Conservation (phyloP, 2,113 vertebrate genomes). For the Tragelaphus scriptus region DNA sequence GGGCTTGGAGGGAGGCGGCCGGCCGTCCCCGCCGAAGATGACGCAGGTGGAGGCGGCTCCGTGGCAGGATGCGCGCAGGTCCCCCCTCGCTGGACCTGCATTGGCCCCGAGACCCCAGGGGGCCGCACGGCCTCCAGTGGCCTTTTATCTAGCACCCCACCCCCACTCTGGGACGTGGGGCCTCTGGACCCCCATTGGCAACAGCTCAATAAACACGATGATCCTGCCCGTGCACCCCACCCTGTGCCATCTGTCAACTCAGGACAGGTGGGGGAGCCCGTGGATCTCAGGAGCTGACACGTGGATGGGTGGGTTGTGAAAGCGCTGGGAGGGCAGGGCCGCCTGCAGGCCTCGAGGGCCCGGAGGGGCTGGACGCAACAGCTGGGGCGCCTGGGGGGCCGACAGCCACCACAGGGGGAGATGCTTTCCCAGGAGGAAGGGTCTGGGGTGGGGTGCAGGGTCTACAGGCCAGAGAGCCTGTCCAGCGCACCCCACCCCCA, state of each 20-base stretch:
- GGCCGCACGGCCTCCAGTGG: fast-evolving
- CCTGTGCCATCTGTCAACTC: fast-evolving
- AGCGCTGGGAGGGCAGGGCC: background rate
- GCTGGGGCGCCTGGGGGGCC: background rate
- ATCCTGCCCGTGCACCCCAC: fast-evolving
- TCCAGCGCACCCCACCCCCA: background rate
- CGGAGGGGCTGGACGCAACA: fast-evolving
- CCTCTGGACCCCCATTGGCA: fast-evolving
- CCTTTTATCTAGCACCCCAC: background rate
- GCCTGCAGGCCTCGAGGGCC: background rate
- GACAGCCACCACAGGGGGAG: too few species aligned
- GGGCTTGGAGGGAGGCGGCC: background rate
- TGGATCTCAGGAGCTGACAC: fast-evolving
- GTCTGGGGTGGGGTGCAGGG: background rate
- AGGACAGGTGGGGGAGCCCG: too few species aligned
- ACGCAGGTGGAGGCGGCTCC: background rate
- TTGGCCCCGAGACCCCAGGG: background rate
- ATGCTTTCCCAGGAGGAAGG: background rate
- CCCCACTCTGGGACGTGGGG: fast-evolving
- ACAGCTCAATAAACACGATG: fast-evolving
- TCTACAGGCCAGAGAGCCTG: background rate
- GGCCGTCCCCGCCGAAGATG: background rate
- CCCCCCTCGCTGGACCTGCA: too few species aligned
- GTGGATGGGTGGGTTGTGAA: fast-evolving
- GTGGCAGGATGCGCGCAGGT: background rate